Evolutionary conservation across 2,113 vertebrate genomes (phyloP).

Genomic region (Leptocoma aspasia): DNA sequence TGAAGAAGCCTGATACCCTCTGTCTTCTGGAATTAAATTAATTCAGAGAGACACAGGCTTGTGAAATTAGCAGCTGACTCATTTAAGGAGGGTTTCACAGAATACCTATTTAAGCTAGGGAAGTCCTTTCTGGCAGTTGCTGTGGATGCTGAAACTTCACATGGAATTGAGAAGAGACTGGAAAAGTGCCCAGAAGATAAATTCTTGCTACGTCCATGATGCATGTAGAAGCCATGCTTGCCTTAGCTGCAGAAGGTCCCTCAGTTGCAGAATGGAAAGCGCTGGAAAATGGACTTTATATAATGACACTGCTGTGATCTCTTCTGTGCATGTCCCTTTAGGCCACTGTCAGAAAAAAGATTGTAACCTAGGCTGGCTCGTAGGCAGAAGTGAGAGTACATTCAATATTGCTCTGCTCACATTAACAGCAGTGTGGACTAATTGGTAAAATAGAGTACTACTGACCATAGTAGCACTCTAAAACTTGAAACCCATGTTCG

Average conservation of each 20-base stretch:
- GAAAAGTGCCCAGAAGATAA: background rate
- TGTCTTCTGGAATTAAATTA: background rate
- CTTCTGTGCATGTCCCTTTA: background rate
- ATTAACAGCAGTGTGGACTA: background rate
- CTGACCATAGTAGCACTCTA: background rate
- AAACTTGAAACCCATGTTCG: rapidly evolving
- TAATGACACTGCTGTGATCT: background rate
- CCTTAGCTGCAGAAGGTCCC: background rate
- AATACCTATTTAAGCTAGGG: background rate
- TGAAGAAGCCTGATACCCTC: background rate
- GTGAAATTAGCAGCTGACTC: background rate
- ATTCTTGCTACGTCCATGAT: background rate
- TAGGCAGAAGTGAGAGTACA: background rate
- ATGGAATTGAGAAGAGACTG: background rate
- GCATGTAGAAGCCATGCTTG: background rate
- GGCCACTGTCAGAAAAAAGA: background rate
- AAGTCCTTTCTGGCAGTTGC: background rate
- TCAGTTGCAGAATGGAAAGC: rapidly evolving
- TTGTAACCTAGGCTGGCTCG: background rate
- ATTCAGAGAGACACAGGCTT: background rate
- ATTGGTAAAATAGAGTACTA: background rate
- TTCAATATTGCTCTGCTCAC: background rate
- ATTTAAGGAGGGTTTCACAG: background rate
- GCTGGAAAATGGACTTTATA: background rate
- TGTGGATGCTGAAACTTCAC: background rate